Evolutionary conservation across 2,797 vertebrate genomes (phyloP), one percentile per base, ranked within the genome.

Genomic region (Lates japonicus): DNA sequence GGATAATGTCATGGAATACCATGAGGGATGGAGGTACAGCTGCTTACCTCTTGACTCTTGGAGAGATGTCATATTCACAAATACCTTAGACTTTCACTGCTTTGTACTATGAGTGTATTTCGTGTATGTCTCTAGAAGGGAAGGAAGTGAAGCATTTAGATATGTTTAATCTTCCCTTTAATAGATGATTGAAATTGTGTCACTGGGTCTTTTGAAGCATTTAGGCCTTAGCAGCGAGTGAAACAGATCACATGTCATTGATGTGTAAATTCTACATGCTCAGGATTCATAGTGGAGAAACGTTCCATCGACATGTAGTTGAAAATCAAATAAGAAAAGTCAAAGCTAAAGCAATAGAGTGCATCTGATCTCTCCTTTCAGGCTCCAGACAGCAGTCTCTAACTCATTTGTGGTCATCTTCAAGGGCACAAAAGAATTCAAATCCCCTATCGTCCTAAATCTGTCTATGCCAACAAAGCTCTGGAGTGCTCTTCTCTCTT

Each of bases 371-470:
- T 74, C 35, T 78, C 20, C 33, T 78, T 71, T 59, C 62, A 66
- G 70, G 14, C 61, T 39, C 22, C 55, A 79, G 68, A 83, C 75
- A 75, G 69, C 74, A 80, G 58, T 80, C 54, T 86, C 62, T 78
- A 59, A 76, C 73, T 86, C 79, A 78, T 84, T 75, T 84, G 80
- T 91, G 88, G 88, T 92, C 89, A 86, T 88, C 81, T 82, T 74
- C 71, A 90, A 87, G 84, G 85, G 20, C 80, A 88, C 80, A 80
- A 86, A 89, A 84, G 41, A 89, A 87, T 80, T 86, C 55, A 80
- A 90, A 88, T 88, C 81, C 85, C 75, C 61, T 61, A 70, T 90
- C 64, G 88, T 86, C 91, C 94, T 59, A 74, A 91, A 91, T 94
- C 85, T 93, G 92, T 93, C 92, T 77, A 42, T 25, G 67, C 60